Base-by-base conservation (phyloP, 64 coral and sea anemone genomes). In the Montipora capricornis region DNA sequence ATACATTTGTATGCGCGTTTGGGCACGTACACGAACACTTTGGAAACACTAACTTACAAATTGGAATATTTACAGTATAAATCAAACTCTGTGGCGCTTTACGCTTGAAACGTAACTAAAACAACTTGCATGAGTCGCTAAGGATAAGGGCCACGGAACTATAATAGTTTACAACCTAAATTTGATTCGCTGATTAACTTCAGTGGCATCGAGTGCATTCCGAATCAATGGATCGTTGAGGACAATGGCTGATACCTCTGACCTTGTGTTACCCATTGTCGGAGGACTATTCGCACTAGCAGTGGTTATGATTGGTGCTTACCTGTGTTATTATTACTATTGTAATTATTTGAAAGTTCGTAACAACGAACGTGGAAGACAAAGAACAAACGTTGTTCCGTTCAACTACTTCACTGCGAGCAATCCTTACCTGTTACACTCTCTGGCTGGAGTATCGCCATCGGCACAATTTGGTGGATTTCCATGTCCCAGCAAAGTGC, bases 241-340 rank as follows among this genome's bases (percentile, higher is more conserved):
- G 2, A 84, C 82, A 71, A 86, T 86, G 82, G 44, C 62, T 71
- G 82, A 71, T 71, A 49, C 47, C 9, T 45, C 66, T 5, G 82
- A 24, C 19, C 4, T 49, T 26, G 0, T 50, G 45, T 16, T 73
- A 51, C 82, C 61, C 8, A 51, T 52, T 71, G 7, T 86, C 3
- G 82, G 61, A 19, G 82, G 64, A 86, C 8, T 49, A 20, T 86
- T 86, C 20, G n/a, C 71, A 66, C 16, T 86, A 8, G n/a, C 2
- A 49, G 20, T 64, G 8, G 66, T 44, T 20, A 20, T 50, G 46
- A 59, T n/a, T 1, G 82, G 82, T 19, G 47, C 67, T 9, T 86
- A 45, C 66, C 82, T 86, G 19, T 86, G 68, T 49, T 86, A 48
- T n/a, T 50, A 8, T 86, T 71, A 71, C 5, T 37, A 37, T 86